Evolutionary conservation across 2,113 vertebrate species (phyloP), one percentile per base, ranked within the genome.

Genomic region (Rhegmatorhina hoffmannsi): DNA sequence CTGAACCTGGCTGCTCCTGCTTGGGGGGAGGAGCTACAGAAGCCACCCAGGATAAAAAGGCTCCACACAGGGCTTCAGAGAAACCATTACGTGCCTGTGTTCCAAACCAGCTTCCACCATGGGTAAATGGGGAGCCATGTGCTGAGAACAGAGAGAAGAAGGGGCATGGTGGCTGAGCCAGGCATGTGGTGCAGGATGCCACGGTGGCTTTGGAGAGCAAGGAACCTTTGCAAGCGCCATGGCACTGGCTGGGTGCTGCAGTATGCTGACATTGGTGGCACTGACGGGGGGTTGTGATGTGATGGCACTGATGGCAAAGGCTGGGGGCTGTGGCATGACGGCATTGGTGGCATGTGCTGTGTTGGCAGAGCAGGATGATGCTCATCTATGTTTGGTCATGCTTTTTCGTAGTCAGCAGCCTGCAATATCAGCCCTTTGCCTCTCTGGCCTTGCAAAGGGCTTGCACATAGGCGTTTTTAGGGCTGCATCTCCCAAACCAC

Each of bases 21-120:
- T 60, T 0, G 6, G 8, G 80, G 92, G 96, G 96, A 84, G 93
- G 96, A 96, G 95, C 93, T 15, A 5, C 64, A 75, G 77, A 74
- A 92, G 64, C 89, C 86, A 90, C 89, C 76, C 86, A 94, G 84
- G 83, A 84, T 94, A 86, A 73, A 82, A 96, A 16, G 50, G 64
- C 80, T 93, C 40, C 33, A 38, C 78, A 10, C 10, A 18, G 70
- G 40, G 86, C 79, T 50, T 31, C 26, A 19, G 63, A 83, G 79
- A 86, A 92, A 73, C 40, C 70, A 80, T 40, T 44, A 34, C 40
- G n/a, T 20, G 44, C 44, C 59, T 1, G 20, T 40, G 83, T 89
- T 62, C 50, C 23, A 74, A 87, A 92, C 60, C n/a, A 33, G 43
- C 23, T 92, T 49, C 55, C 1, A 7, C n/a, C 20, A 2, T 12